A percentile compares a stretch with the other conserved stretches of the same genome.
These are phyloP conservation scores for Philaenus spumarius DNA, from an alignment of 1,140 invertebrate genomes.

Conservation along the genomic window DNA sequence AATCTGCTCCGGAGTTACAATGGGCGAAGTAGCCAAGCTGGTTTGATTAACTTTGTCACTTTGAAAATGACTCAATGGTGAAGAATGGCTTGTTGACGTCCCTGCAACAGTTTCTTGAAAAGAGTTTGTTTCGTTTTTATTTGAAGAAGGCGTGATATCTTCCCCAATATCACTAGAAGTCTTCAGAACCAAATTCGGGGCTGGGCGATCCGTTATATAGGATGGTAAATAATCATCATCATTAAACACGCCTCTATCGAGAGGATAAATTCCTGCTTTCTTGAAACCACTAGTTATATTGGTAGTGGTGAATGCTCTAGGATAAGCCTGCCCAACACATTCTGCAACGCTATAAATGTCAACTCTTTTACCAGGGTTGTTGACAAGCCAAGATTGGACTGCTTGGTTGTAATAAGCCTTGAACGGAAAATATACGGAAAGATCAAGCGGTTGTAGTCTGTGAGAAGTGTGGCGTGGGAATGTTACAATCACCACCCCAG, in stretches of 20 bases:
- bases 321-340: constrained; percentile 12
- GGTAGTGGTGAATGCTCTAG: constrained; percentile 12
- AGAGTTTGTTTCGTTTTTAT: background rate
- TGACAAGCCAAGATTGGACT: constrained; percentile 13
- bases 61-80: background rate
- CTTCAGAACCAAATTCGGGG: constrained; percentile 8
- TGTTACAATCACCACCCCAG: constrained; percentile 32
- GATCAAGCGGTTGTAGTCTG: constrained; percentile 39
- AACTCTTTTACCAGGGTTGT: constrained; percentile 19
- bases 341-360: constrained; percentile 19
- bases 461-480: constrained; percentile 20
- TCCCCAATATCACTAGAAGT: background rate
- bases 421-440: constrained; percentile 19
- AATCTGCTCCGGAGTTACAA: constrained; percentile 13
- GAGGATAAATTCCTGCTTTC: constrained; percentile 10
- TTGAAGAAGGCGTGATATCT: background rate
- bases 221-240: constrained; percentile 18
- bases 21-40: background rate
- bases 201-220: constrained; percentile 19
- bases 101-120: background rate
- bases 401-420: constrained; percentile 20
- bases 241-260: constrained; percentile 18
- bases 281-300: constrained; percentile 19
- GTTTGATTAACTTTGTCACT: background rate
- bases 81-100: background rate